These are phyloP conservation scores for Chionodraco myersi DNA, from an alignment of 2,113 vertebrate species.

Conservation along the genomic window DNA sequence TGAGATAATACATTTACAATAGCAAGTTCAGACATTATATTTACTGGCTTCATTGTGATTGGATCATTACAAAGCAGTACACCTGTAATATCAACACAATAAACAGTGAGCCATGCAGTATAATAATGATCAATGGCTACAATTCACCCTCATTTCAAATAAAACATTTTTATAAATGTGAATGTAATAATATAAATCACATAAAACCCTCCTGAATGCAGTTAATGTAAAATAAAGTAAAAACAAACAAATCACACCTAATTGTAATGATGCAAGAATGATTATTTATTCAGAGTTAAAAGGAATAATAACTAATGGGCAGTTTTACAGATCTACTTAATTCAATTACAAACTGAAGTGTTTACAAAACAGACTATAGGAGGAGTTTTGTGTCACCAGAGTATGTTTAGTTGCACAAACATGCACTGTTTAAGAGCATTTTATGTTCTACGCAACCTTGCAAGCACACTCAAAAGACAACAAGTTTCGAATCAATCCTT, in stretches of 20 bases:
- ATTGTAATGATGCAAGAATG: too few species aligned
- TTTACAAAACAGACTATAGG: neutral
- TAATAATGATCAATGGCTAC: neutral
- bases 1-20: too few species aligned
- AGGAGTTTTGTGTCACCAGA: neutral
- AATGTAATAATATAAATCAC: neutral
- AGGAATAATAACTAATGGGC: neutral
- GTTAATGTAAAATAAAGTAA: too few species aligned
- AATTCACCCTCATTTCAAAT: too few species aligned
- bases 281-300: too few species aligned
- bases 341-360: neutral
- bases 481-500: slow-evolving; percentile 39
- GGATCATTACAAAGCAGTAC: neutral
- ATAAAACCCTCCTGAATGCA: neutral
- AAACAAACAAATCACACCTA: too few species aligned
- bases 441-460: neutral
- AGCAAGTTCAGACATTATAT: neutral
- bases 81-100: neutral
- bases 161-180: neutral
- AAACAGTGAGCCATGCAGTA: neutral
- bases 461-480: slow-evolving; percentile 33
- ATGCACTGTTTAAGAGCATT: slow-evolving; percentile 1
- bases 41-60: too few species aligned
- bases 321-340: neutral
- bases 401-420: neutral